Evolutionary conservation across 2,797 vertebrate genomes (phyloP).

Genomic region (Mus spretus): DNA sequence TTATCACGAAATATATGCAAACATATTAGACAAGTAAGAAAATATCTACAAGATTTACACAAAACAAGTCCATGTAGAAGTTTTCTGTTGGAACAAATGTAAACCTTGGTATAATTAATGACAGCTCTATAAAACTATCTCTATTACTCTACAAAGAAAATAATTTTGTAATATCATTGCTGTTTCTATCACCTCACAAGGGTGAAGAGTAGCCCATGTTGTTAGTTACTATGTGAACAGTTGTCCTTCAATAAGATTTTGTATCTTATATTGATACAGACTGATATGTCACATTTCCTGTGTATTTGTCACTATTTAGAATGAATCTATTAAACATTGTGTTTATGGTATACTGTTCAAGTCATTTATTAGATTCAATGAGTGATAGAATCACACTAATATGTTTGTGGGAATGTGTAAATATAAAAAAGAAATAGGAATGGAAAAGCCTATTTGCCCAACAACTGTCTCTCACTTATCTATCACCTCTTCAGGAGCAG

Average conservation of each 20-base stretch:
- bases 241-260: not conserved
- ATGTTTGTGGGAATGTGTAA: not conserved
- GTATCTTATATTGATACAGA: not conserved
- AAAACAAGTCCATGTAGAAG: not conserved
- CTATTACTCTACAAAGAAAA: not conserved
- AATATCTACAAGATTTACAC: not conserved
- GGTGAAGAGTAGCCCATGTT: no score
- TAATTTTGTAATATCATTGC: not conserved
- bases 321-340: not conserved
- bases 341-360: not conserved
- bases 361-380: not conserved
- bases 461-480: not conserved
- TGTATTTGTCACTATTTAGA: not conserved
- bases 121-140: not conserved
- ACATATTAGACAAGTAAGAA: not conserved
- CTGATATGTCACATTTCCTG: no score
- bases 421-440: not conserved
- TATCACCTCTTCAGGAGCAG: not conserved
- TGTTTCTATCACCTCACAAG: not conserved
- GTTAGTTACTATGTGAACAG: not conserved
- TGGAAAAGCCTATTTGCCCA: no score
- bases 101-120: not conserved
- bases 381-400: fast-evolving
- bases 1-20: not conserved
- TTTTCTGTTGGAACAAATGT: not conserved